Conservation (phyloP, 2,797 vertebrate genomes). For the Etheostoma nigrum region DNA sequence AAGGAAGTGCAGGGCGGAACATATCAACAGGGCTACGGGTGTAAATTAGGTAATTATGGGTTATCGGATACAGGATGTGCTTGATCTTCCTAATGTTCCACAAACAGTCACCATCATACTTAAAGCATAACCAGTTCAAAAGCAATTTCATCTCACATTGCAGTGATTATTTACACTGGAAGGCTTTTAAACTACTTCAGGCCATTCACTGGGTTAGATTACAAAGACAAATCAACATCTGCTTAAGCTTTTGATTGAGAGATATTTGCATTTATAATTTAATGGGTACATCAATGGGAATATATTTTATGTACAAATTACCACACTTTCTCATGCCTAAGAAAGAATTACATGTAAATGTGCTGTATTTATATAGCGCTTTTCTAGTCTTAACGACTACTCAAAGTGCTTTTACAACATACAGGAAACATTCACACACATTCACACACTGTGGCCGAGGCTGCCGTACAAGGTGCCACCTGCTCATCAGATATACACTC, state of each 20-base stretch:
- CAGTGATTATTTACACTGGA: neutral
- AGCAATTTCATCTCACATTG: neutral
- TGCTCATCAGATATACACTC: no score
- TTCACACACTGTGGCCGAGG: no score
- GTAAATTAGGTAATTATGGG: neutral
- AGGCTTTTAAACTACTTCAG: neutral
- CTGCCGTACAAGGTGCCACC: no score
- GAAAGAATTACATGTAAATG: no score
- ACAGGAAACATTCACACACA: no score
- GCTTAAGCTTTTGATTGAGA: neutral
- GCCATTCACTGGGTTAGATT: neutral
- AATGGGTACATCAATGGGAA: no score
- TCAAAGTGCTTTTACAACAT: no score
- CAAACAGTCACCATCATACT: neutral
- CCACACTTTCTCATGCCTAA: no score
- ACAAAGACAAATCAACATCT: neutral
- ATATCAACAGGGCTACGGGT: neutral
- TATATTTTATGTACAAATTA: no score
- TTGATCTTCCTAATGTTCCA: neutral
- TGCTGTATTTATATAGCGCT: no score
- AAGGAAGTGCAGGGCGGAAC: constrained; percentile 4
- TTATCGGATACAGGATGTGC: constrained; percentile 6
- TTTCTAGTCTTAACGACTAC: no score
- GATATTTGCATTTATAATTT: neutral
- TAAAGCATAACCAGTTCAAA: no score